Base-by-base conservation (phyloP, 2,797 vertebrate species). In the Spinus pinus region DNA sequence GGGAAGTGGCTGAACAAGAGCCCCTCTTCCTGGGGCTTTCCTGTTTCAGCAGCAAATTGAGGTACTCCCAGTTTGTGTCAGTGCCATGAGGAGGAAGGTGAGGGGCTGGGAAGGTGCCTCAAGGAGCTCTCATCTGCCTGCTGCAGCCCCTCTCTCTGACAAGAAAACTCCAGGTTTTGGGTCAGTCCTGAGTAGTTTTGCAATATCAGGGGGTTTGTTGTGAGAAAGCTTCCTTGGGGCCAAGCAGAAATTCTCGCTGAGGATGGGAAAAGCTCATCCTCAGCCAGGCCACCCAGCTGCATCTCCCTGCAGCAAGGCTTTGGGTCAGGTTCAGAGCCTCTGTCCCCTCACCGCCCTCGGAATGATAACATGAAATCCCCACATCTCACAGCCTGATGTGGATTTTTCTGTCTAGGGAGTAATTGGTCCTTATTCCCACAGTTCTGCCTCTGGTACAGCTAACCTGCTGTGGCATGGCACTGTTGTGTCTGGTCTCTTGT, bases 281-380 rank as follows among this genome's bases (percentile, higher is more conserved):
- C 31, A 27, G 16, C 23, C 1, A 6, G 39, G 50, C 14, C 14
- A 12, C 9, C 8, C 31, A 1, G 0, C 12, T 42, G 28, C 2
- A 2, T 10, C 18, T 67, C 33, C 17, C 50, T 69, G 67, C 44
- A 57, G 15, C 19, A 17, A 47, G 25, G 12, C 23, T 30, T 62
- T 16, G 3, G 50, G 30, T 54, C 42, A 25, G 14, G 25, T 35
- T 51, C 17, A 9, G 70, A 37, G 21, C 3, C 17, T 57, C 44
- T 10, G 31, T 49, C 13, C 17, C 9, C 12, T 6, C 8, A 58
- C 67, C 21, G 23, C 23, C 24, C 27, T 69, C 19, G 22, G 46
- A 72, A 47, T 5, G 20, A 30, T 16, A 42, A 28, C n/a, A 27
- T 2, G 1, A 75, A 86, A 79, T 37, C 35, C 7, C 19, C 28